phyloP scores from a whole-genome alignment of 2,888 invertebrate species.

The Thera britannica region DNA sequence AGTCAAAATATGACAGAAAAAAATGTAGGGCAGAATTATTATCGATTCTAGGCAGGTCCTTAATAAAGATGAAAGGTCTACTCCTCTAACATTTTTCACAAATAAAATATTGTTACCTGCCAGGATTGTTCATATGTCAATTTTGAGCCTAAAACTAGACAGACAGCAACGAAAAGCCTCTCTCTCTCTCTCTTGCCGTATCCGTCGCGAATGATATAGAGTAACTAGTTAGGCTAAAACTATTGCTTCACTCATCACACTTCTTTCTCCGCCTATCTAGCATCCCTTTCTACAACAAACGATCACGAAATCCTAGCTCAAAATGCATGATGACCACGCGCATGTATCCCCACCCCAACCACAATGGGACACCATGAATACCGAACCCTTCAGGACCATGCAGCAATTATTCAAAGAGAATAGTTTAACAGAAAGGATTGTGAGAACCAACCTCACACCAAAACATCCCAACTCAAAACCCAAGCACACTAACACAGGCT shows the following conservation, averaged over 20 bases:
- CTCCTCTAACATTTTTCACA: too few relatives aligned
- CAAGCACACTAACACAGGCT: slow-evolving; percentile 37
- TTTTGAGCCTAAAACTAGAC: too few relatives aligned
- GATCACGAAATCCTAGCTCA: neutral
- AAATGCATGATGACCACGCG: slow-evolving; percentile 32
- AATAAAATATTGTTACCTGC: too few relatives aligned
- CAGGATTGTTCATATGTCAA: too few relatives aligned
- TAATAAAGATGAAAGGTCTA: too few relatives aligned
- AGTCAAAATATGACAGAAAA: too few relatives aligned
- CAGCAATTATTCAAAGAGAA: slow-evolving; percentile 86
- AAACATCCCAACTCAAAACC: slow-evolving; percentile 42
- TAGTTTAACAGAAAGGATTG: slow-evolving; percentile 85
- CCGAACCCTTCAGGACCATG: slow-evolving; percentile 83
- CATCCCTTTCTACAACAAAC: neutral
- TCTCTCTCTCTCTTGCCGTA: too few relatives aligned
- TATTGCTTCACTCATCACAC: neutral
- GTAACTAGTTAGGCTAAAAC: neutral
- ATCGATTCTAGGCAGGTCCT: too few relatives aligned
- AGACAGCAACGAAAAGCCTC: too few relatives aligned
- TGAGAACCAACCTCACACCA: slow-evolving; percentile 56
- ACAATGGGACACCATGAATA: slow-evolving; percentile 80
- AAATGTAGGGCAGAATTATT: too few relatives aligned
- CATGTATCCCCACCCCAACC: slow-evolving; percentile 60
- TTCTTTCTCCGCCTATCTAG: neutral
- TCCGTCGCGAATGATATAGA: too few relatives aligned